Evolutionary conservation across 2,888 invertebrate genomes (phyloP), one percentile per base, ranked within the genome.

Genomic region (Microchrysa polita): DNA sequence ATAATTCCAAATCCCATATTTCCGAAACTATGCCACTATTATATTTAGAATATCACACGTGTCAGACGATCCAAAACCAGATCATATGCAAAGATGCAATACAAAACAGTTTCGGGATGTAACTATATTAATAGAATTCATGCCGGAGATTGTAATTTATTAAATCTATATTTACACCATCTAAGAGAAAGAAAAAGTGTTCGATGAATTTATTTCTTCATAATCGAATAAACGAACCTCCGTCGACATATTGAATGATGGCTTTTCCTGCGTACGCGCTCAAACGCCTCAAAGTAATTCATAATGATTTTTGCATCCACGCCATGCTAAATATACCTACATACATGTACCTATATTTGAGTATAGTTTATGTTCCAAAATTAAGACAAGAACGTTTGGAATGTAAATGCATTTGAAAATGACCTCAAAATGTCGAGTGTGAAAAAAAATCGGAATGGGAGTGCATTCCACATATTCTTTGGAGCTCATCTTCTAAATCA

Each of bases 121-220:
- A n/a, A n/a, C n/a, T n/a, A n/a, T n/a, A 69, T 69, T 69, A 69
- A 55, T 69, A 57, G 69, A 42, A 69, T 40, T 14, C 10, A 52
- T 69, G 18, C 34, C 23, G 40, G 18, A 40, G 55, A 69, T 40
- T 18, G 42, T 59, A 23, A n/a, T 48, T 48, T 48, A 48, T 34
- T 34, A 5, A 34, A 34, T 34, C 2, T 34, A n/a, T n/a, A 48
- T 10, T 5, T n/a, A 48, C 12, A n/a, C n/a, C n/a, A n/a, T n/a
- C n/a, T 48, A 48, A 2, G 48, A 48, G 12, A 48, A 34, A n/a
- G 48, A 48, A 48, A 48, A 34, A n/a, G 12, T 48, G 2, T 55
- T 55, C 16, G 20, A 20, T 55, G 16, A 5, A 10, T 20, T 55
- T 20, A 20, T 55, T 55, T 55, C 22, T 55, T 34, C 16, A 55